phyloP scores from a whole-genome alignment of 1,140 invertebrate genomes.

The Frieseomelitta varia region DNA sequence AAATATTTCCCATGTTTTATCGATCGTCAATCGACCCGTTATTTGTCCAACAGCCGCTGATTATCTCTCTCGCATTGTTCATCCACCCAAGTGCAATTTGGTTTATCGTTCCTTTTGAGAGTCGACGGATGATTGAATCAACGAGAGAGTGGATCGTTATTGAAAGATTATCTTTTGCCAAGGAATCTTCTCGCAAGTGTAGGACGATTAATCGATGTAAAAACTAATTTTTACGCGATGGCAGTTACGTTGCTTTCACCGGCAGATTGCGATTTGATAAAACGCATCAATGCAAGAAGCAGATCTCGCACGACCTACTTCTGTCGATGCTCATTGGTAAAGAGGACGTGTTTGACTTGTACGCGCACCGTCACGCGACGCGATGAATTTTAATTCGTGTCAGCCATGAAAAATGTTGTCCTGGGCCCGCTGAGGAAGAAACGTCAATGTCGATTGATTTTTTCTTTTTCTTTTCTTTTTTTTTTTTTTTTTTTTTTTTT shows the following conservation, averaged over 20 bases:
- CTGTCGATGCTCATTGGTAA: slow-evolving; percentile 38
- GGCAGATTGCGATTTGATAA: neutral
- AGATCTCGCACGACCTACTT: slow-evolving; percentile 27
- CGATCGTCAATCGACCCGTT: neutral
- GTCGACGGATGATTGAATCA: neutral
- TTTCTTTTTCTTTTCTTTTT: neutral
- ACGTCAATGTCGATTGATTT: too few species aligned
- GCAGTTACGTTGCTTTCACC: neutral
- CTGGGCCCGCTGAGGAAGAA: neutral
- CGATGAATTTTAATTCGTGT: slow-evolving; percentile 24
- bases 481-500: neutral
- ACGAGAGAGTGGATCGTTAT: too few species aligned
- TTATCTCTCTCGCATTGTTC: neutral
- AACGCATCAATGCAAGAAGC: slow-evolving; percentile 7
- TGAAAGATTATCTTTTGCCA: too few species aligned
- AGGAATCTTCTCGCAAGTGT: too few species aligned
- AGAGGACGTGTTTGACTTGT: slow-evolving; percentile 31
- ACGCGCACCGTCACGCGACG: neutral
- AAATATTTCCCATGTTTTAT: neutral
- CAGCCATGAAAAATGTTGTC: neutral
- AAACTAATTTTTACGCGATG: neutral
- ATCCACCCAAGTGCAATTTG: neutral
- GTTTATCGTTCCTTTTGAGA: neutral
- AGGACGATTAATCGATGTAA: neutral
- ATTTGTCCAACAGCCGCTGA: neutral